A percentile compares a stretch with the other conserved stretches of the same genome.
Conservation (phyloP, 2,113 vertebrate species). For the Leptocoma aspasia region DNA sequence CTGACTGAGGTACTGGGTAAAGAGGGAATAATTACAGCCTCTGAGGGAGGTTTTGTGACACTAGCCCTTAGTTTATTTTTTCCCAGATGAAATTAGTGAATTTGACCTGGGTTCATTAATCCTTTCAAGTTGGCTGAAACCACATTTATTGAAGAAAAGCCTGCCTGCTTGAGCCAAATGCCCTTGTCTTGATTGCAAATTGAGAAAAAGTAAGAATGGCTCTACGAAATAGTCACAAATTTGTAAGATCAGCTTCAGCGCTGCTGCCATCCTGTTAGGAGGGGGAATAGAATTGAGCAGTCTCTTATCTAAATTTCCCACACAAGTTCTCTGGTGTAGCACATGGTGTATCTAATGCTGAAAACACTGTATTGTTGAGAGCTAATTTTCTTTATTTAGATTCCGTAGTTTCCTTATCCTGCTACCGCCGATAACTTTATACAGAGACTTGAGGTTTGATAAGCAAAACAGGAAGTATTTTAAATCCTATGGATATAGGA, state of each 20-base stretch:
- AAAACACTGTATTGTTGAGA: neutral
- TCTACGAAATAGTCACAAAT: neutral
- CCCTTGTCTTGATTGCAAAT: neutral
- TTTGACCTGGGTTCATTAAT: constrained; percentile 2
- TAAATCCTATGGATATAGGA: neutral
- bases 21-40: neutral
- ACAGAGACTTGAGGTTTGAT: neutral
- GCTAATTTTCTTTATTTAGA: neutral
- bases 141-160: neutral
- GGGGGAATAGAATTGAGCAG: neutral
- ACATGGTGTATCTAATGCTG: neutral
- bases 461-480: neutral
- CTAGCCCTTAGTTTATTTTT: neutral
- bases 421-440: neutral
- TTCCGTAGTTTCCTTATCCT: neutral
- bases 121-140: neutral
- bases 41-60: neutral
- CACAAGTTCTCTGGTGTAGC: neutral
- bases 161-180: neutral
- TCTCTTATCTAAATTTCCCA: neutral
- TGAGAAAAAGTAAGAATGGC: neutral
- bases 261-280: neutral
- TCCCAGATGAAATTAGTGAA: neutral
- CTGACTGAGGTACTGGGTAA: neutral
- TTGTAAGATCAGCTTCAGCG: neutral